Conservation (phyloP, 2,888 invertebrate genomes). For the Cryptocephalus primarius region DNA sequence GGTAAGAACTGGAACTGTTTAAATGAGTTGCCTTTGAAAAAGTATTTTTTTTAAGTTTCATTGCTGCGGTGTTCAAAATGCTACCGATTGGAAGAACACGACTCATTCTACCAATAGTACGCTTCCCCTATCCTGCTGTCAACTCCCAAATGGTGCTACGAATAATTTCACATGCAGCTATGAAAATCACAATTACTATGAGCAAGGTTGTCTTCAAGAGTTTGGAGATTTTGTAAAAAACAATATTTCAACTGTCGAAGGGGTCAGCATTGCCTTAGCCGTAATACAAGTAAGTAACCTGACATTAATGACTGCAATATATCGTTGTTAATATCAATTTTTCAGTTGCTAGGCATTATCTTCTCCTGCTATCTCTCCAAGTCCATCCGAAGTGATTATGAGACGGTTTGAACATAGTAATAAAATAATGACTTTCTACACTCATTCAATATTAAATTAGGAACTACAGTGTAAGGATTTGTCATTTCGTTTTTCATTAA, state of each 20-base stretch:
- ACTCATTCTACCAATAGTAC: conserved; percentile 25
- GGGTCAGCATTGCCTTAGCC: conserved; percentile 72
- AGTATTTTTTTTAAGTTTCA: conserved; percentile 44
- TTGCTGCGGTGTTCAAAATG: conserved; percentile 60
- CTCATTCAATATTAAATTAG: no score
- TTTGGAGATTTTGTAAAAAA: conserved; percentile 54
- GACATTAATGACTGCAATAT: background rate
- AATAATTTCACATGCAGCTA: conserved; percentile 29
- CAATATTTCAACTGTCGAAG: conserved; percentile 64
- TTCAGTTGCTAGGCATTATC: conserved; percentile 74
- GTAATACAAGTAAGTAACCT: conserved; percentile 67
- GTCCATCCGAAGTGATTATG: conserved; percentile 55
- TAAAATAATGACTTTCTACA: no score
- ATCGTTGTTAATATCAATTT: no score
- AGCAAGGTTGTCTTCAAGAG: conserved; percentile 51
- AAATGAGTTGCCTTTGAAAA: background rate
- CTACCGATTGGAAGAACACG: conserved; percentile 51
- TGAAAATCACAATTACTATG: conserved; percentile 30
- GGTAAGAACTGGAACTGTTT: conserved; percentile 42
- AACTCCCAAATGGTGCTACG: conserved; percentile 37
- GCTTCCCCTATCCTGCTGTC: conserved; percentile 57
- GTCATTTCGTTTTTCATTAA: no score
- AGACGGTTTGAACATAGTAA: conserved; percentile 21
- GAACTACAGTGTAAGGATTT: no score
- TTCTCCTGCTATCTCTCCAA: conserved; percentile 87